Conservation (phyloP, 2,797 vertebrate genomes). For the Bradypodion pumilum region DNA sequence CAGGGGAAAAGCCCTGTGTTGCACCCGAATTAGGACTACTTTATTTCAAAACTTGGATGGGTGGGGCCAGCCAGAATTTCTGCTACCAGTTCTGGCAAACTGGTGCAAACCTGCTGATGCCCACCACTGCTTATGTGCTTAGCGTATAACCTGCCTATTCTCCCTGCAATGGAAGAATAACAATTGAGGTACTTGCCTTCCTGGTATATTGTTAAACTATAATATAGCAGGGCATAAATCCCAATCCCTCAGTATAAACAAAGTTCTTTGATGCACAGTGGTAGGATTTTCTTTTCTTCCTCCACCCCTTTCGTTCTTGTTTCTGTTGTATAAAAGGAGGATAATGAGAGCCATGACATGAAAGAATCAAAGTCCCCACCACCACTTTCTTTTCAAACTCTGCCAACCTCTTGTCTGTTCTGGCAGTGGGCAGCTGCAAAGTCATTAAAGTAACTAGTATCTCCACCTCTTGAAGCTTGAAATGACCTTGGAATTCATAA, state of each 20-base stretch:
- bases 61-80: too few species aligned
- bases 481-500: slow-evolving; percentile 24
- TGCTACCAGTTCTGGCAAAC: too few species aligned
- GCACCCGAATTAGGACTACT: too few species aligned
- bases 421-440: slow-evolving; percentile 16
- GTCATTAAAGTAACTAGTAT: slow-evolving; percentile 11
- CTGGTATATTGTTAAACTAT: not conserved
- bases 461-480: rapidly evolving
- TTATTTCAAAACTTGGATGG: too few species aligned
- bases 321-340: slow-evolving; percentile 9
- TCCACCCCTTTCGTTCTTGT: not conserved
- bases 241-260: not conserved
- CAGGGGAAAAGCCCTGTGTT: too few species aligned
- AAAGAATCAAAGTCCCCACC: slow-evolving; percentile 14
- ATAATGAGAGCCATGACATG: slow-evolving; percentile 33
- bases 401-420: slow-evolving; percentile 36
- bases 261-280: not conserved
- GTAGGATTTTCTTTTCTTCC: not conserved
- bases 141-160: not conserved
- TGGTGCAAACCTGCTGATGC: too few species aligned
- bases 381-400: slow-evolving; percentile 22
- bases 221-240: not conserved
- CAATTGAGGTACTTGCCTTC: not conserved
- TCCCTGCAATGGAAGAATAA: not conserved
- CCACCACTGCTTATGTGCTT: too few species aligned